These are phyloP conservation scores for Aradophagus sp. DNA, from an alignment of 1,140 invertebrate genomes.

Conservation along the genomic window DNA sequence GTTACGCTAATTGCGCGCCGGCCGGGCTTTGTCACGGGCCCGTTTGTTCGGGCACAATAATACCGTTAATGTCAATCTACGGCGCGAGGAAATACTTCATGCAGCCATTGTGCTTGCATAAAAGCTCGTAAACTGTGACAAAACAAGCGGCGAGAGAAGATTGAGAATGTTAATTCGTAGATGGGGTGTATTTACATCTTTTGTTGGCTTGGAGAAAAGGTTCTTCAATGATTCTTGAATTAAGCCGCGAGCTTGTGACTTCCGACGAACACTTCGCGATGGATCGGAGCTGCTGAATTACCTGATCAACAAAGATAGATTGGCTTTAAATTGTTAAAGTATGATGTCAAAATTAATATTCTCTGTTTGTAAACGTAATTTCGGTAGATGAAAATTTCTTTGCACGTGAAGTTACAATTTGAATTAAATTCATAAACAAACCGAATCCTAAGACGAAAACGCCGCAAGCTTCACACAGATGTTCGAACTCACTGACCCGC, in stretches of 20 bases:
- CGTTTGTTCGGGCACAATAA: slow-evolving; percentile 55
- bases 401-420: too few species aligned
- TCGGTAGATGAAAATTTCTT: too few species aligned
- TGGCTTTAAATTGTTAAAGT: too few species aligned
- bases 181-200: slow-evolving; percentile 50
- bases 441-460: too few species aligned
- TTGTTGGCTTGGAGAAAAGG: slow-evolving; percentile 37
- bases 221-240: slow-evolving; percentile 36
- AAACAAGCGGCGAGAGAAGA: slow-evolving; percentile 41
- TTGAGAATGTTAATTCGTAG: slow-evolving; percentile 53
- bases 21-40: slow-evolving; percentile 47
- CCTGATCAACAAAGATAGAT: too few species aligned
- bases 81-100: slow-evolving; percentile 48
- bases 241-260: slow-evolving; percentile 3
- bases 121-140: slow-evolving; percentile 54
- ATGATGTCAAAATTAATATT: too few species aligned
- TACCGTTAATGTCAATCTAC: slow-evolving; percentile 56
- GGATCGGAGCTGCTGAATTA: too few species aligned
- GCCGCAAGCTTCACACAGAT: too few species aligned
- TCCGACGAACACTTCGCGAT: too few species aligned
- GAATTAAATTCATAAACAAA: too few species aligned
- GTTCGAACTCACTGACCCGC: too few species aligned
- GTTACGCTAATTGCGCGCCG: slow-evolving; percentile 51
- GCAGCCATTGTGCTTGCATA: slow-evolving; percentile 52
- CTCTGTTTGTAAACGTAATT: too few species aligned